Conservation (phyloP, 1,140 invertebrate genomes). For the Magallana ariakensis region DNA sequence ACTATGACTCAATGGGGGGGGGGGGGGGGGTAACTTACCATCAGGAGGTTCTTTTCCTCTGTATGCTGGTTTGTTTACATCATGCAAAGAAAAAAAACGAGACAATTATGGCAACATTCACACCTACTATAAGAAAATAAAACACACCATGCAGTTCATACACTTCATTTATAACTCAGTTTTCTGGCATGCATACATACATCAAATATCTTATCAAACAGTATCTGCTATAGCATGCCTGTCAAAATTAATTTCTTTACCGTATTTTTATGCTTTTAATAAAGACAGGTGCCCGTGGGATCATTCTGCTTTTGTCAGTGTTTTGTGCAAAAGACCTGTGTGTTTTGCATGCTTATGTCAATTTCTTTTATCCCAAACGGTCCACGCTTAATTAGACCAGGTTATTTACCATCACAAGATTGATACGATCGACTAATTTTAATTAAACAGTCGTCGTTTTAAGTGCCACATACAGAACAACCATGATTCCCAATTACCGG, state of each 20-base stretch:
- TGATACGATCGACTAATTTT: conserved; percentile 36
- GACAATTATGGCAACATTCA: conserved; percentile 16
- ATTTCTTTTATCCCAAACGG: background rate
- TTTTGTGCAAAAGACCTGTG: background rate
- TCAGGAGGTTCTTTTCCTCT: conserved; percentile 32
- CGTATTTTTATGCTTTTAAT: background rate
- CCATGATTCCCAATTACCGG: conserved; percentile 31
- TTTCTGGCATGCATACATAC: background rate
- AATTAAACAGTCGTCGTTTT: conserved; percentile 30
- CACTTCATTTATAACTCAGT: background rate
- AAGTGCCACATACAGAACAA: conserved; percentile 12
- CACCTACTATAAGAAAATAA: background rate
- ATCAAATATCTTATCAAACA: background rate
- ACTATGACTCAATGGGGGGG: background rate
- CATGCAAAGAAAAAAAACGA: conserved; percentile 6
- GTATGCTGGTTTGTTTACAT: conserved; percentile 34
- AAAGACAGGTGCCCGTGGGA: conserved; percentile 3
- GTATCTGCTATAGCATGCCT: too few species aligned
- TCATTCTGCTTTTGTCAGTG: background rate
- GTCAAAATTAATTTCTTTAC: too few species aligned
- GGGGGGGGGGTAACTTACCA: conserved; percentile 1
- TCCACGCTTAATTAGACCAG: conserved; percentile 1
- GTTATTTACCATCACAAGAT: conserved; percentile 17
- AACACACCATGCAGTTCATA: background rate
- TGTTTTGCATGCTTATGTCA: conserved; percentile 7